Conservation (phyloP, 1,140 invertebrate species). For the Trichonephila inaurata region DNA sequence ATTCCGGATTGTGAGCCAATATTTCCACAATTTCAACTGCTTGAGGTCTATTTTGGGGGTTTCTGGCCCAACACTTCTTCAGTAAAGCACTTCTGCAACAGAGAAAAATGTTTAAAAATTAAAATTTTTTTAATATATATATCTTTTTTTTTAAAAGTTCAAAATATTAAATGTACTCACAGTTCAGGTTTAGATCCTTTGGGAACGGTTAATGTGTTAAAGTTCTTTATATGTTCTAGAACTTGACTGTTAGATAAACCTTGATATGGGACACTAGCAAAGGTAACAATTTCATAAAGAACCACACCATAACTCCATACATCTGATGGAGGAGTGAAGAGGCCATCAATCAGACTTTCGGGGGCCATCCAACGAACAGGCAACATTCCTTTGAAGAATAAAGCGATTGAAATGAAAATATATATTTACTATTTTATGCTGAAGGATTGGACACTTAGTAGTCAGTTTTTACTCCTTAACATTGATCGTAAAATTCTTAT, state of each 20-base stretch:
- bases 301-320: conserved; percentile 93
- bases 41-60: conserved; percentile 86
- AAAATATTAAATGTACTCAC: conserved; percentile 83
- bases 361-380: conserved; percentile 97
- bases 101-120: conserved; percentile 41
- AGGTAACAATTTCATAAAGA: conserved; percentile 91
- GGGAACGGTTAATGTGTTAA: conserved; percentile 87
- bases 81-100: conserved; percentile 86
- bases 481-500: no score
- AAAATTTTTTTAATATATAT: not conserved
- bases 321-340: conserved; percentile 92
- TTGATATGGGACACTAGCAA: conserved; percentile 91
- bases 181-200: conserved; percentile 87
- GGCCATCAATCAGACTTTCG: conserved; percentile 88
- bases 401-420: no score
- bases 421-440: no score
- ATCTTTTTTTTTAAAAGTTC: not conserved
- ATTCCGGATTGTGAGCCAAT: conserved; percentile 87
- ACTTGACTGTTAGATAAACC: conserved; percentile 92
- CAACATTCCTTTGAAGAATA: conserved; percentile 84
- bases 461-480: no score
- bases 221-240: conserved; percentile 88
- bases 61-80: conserved; percentile 88
- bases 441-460: no score
- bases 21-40: conserved; percentile 90